Conservation (phyloP, 2,113 vertebrate genomes). For the Ceuthmochares aereus region DNA sequence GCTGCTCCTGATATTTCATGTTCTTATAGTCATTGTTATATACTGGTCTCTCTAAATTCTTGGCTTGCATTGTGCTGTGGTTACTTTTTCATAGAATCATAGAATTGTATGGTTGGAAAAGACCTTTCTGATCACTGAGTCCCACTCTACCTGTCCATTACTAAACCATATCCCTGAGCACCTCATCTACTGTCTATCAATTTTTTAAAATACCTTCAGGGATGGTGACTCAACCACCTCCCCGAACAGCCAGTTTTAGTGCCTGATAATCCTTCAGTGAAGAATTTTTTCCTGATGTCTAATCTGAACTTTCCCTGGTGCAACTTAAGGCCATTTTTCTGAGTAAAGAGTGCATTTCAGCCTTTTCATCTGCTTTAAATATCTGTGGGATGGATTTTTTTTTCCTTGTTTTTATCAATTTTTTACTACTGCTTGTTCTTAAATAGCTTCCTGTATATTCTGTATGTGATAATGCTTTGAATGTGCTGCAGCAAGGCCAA, state of each 20-base stretch:
- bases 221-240: too few species aligned
- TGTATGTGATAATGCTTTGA: neutral
- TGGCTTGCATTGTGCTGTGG: neutral
- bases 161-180: too few species aligned
- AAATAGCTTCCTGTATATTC: neutral
- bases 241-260: too few species aligned
- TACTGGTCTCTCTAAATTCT: neutral
- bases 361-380: neutral
- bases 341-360: neutral
- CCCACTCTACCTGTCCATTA: too few species aligned
- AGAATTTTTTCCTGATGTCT: too few species aligned
- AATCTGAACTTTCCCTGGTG: too few species aligned
- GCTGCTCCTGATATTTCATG: neutral
- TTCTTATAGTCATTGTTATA: neutral
- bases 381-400: neutral
- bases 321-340: neutral
- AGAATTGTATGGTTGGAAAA: too few species aligned
- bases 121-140: too few species aligned
- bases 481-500: neutral
- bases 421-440: neutral
- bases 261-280: too few species aligned
- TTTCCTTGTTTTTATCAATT: neutral
- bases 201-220: too few species aligned
- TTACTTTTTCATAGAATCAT: neutral
- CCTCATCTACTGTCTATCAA: too few species aligned